Evolutionary conservation across 2,888 invertebrate genomes (phyloP).

Genomic region (Macrophya alboannulata): DNA sequence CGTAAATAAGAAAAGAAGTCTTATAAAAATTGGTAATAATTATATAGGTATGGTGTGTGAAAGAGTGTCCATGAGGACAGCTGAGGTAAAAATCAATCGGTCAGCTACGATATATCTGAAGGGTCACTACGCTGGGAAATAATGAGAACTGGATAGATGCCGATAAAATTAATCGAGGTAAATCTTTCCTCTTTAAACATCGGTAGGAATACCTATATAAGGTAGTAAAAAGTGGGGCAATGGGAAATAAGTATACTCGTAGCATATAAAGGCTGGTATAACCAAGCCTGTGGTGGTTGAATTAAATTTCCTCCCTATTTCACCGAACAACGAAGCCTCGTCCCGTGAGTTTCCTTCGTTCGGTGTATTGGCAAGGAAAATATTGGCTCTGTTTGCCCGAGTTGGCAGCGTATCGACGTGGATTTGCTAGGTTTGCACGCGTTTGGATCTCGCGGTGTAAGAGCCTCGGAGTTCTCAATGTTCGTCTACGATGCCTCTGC

Average conservation of each 20-base stretch:
- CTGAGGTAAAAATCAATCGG: constrained; percentile 1
- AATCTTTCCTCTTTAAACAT: neutral
- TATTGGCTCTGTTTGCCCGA: constrained; percentile 48
- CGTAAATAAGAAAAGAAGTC: constrained; percentile 18
- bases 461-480: neutral
- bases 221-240: constrained; percentile 25
- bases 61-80: neutral
- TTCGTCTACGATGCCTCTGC: neutral
- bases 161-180: neutral
- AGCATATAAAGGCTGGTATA: neutral
- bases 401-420: constrained; percentile 40
- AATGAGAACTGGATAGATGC: neutral
- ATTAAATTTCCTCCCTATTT: constrained; percentile 43
- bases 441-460: neutral
- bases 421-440: constrained; percentile 44
- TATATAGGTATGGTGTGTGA: constrained; percentile 4
- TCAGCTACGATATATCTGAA: neutral
- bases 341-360: constrained; percentile 28
- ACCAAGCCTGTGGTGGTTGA: neutral
- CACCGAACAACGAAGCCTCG: constrained; percentile 17
- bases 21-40: neutral
- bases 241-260: constrained; percentile 29
- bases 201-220: neutral
- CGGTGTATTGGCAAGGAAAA: constrained; percentile 49
- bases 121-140: neutral